phyloP scores from a whole-genome alignment of 2,797 vertebrate species.

The Anas georgica region DNA sequence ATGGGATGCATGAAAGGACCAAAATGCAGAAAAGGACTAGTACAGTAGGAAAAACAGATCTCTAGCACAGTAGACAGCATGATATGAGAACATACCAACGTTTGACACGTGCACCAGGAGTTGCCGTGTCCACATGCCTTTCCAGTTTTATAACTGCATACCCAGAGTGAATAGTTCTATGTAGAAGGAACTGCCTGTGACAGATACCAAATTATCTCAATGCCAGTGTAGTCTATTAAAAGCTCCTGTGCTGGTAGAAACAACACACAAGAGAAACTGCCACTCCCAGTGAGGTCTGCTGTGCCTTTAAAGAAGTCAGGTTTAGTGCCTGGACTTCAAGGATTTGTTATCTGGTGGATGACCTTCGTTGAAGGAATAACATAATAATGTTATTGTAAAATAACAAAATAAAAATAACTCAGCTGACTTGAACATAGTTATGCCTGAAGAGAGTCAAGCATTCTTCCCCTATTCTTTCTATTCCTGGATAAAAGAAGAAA shows the following conservation, averaged over 20 bases:
- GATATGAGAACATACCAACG: neutral
- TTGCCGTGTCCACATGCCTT: neutral
- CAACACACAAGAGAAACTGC: neutral
- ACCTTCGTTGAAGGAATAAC: constrained; percentile 4
- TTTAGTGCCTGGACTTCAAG: neutral
- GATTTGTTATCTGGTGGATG: neutral
- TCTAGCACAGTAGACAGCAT: neutral
- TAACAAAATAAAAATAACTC: neutral
- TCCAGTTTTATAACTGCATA: neutral
- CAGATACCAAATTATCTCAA: neutral
- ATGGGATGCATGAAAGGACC: neutral
- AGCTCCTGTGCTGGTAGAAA: neutral
- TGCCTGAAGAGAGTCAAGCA: neutral
- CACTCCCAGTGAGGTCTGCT: neutral
- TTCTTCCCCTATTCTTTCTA: neutral
- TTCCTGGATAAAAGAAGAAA: constrained; percentile 51
- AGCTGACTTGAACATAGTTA: neutral
- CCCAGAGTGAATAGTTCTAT: neutral
- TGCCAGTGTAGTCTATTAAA: neutral
- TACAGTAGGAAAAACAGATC: neutral
- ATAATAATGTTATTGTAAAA: no score
- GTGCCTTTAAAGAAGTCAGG: neutral
- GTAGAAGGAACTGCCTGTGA: neutral
- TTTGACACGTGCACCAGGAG: neutral
- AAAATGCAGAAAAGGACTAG: neutral